These are phyloP conservation scores for Acleris laterana DNA, from an alignment of 2,888 invertebrate species.

Conservation along the genomic window DNA sequence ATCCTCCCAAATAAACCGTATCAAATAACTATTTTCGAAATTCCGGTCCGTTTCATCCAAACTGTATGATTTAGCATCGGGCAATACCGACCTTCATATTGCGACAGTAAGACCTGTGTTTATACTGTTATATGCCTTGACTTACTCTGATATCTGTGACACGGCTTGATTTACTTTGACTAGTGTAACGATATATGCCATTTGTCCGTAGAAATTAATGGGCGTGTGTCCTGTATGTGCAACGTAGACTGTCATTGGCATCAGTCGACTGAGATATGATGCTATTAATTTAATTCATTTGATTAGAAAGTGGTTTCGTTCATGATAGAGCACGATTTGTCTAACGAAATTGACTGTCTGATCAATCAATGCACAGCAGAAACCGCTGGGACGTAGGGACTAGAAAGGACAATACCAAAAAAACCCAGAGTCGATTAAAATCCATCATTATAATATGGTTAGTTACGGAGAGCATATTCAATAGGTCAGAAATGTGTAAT, in stretches of 20 bases:
- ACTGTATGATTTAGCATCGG: conserved; percentile 17
- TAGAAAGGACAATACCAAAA: too few species aligned
- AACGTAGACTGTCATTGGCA: not conserved
- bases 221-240: conserved; percentile 1
- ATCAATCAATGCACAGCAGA: too few species aligned
- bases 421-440: too few species aligned
- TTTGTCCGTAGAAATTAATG: conserved; percentile 26
- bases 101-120: conserved; percentile 11
- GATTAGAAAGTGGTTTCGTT: not conserved
- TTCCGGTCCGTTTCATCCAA: not conserved
- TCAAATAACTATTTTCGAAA: too few species aligned
- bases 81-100: not conserved
- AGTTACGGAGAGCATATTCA: too few species aligned
- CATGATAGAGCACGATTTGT: too few species aligned
- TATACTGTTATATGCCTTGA: conserved; percentile 19
- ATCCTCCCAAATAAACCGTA: too few species aligned
- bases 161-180: conserved; percentile 17
- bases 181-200: conserved; percentile 21
- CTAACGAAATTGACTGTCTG: too few species aligned
- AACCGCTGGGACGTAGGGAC: too few species aligned
- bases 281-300: not conserved
- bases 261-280: too few species aligned
- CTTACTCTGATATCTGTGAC: conserved; percentile 23
- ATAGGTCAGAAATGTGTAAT: too few species aligned
- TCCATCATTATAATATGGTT: too few species aligned